Evolutionary conservation across 2,113 vertebrate genomes (phyloP), one percentile per base, ranked within the genome.

Genomic region (Mesocricetus auratus): DNA sequence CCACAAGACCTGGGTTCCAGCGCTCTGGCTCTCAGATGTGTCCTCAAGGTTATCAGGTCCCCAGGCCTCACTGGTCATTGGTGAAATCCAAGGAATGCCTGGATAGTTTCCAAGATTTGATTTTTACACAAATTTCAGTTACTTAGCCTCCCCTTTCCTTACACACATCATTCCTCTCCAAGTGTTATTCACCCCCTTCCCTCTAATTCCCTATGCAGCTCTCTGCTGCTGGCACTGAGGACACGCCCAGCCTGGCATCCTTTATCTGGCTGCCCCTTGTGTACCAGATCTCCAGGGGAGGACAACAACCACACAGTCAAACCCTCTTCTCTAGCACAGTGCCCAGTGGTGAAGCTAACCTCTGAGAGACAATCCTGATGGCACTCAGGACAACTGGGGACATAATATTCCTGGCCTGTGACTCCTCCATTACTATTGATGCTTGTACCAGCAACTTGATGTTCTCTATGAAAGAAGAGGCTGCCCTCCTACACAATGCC

Each of bases 1-100:
- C 45, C 29, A 77, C 71, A 39, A 96, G 71, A 90, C 77, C 69
- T 73, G 68, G 83, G 82, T 90, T 91, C 47, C 73, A 47, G 82
- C 6, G 29, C 58, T 83, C 75, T 62, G 74, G 39, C 50, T 96
- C 90, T 92, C 96, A 96, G 13, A 26, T 21, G 53, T n/a, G 92
- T 74, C 64, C 50, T 73, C 36, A 9, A 69, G 74, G 73, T 39
- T 24, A 66, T 47, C 31, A n/a, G 33, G 47, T 16, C 16, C 13
- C 81, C 3, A 10, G 45, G 78, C 79, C 69, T 71, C 31, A 42
- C n/a, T 36, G 36, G 7, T 47, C 81, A 86, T 26, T 79, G 75
- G 74, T 53, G 45, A 96, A 66, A 78, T 29, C 78, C 0, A 2
- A 95, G 45, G 77, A 66, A 71, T 53, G 26, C 29, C 3, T 91